Conservation (phyloP, 2,113 vertebrate species). For the Strix uralensis region DNA sequence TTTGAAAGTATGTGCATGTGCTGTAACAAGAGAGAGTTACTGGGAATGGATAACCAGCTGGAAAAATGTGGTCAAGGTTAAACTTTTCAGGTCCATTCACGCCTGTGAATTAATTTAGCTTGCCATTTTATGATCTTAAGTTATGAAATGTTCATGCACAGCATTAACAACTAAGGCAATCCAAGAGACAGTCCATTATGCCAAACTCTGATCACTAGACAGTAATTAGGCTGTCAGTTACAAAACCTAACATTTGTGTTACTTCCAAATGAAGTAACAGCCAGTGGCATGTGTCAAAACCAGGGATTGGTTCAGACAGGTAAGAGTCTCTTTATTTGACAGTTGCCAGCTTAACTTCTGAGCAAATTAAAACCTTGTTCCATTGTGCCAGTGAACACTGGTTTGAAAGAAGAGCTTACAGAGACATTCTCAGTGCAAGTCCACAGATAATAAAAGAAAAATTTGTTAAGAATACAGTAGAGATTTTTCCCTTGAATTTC, state of each 20-base stretch:
- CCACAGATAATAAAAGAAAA: not conserved
- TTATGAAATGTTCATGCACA: slow-evolving; percentile 50
- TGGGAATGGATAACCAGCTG: slow-evolving; percentile 12
- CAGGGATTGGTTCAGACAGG: slow-evolving; percentile 66
- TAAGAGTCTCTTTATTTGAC: slow-evolving; percentile 30
- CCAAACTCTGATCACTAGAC: slow-evolving; percentile 49
- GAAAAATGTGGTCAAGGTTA: slow-evolving; percentile 39
- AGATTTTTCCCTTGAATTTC: not conserved
- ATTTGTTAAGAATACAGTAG: not conserved
- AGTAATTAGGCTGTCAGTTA: slow-evolving; percentile 62
- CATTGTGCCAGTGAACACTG: not conserved
- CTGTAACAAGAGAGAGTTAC: slow-evolving; percentile 4
- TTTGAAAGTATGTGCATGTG: not conserved
- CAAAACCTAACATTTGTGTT: slow-evolving; percentile 36
- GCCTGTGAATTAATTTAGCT: slow-evolving; percentile 44
- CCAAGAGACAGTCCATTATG: not conserved
- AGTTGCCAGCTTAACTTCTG: slow-evolving; percentile 26
- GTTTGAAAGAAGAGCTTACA: slow-evolving; percentile 36
- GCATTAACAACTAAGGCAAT: not conserved
- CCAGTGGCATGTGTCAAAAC: not conserved
- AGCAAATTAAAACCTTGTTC: slow-evolving; percentile 46
- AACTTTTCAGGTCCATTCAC: slow-evolving; percentile 15
- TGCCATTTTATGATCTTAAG: slow-evolving; percentile 31
- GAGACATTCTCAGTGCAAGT: slow-evolving; percentile 24
- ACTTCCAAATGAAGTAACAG: slow-evolving; percentile 46